Percentiles rank a stretch among this genome's conserved stretches.
Conservation (phyloP, 2,113 vertebrate genomes). For the Labrus mixtus region DNA sequence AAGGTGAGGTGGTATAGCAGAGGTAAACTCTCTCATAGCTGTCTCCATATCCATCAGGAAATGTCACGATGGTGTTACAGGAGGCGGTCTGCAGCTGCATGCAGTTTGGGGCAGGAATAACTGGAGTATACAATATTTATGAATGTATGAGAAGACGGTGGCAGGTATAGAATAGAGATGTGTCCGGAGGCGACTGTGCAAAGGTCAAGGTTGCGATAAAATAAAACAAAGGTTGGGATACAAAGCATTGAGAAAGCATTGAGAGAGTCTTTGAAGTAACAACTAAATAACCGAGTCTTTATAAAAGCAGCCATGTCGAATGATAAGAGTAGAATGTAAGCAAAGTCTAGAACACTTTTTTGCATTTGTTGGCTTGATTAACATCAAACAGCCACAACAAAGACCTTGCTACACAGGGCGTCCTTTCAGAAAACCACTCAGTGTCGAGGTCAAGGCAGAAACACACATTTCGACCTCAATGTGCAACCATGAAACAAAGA, state of each 20-base stretch:
- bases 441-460: too few relatives aligned
- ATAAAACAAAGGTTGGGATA: not conserved
- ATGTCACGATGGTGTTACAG: constrained; percentile 56
- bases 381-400: too few relatives aligned
- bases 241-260: not conserved
- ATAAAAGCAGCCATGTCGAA: not conserved
- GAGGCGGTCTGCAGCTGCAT: constrained; percentile 23
- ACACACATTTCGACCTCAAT: too few relatives aligned
- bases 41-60: constrained; percentile 64
- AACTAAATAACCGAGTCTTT: not conserved
- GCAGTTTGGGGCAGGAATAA: constrained; percentile 34
- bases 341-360: constrained; percentile 4
- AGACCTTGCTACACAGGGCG: too few relatives aligned
- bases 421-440: too few relatives aligned
- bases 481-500: too few relatives aligned
- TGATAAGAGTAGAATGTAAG: not conserved
- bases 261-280: constrained; percentile 4
- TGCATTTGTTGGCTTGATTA: too few relatives aligned
- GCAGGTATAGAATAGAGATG: constrained; percentile 19
- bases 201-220: not conserved
- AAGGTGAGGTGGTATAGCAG: constrained; percentile 31
- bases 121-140: constrained; percentile 56
- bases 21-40: constrained; percentile 55
- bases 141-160: constrained; percentile 33
- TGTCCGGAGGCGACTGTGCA: not conserved